Percentiles rank a stretch among this genome's conserved stretches.
Evolutionary conservation across 2,888 invertebrate species (phyloP).

Genomic region (Eristalis tenax): DNA sequence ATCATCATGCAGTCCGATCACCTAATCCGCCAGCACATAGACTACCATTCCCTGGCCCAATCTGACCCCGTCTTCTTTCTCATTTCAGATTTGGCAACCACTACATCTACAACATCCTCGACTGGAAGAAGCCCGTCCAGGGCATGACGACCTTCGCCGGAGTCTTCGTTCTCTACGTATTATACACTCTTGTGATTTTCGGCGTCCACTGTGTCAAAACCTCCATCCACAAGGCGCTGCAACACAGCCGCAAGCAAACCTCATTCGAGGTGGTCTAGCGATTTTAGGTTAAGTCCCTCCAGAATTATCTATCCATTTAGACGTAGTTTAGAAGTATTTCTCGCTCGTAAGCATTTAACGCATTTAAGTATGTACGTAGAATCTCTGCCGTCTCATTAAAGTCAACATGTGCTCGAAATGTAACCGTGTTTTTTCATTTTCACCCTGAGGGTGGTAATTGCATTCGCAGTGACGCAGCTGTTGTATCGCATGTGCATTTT

Average conservation of each 20-base stretch:
- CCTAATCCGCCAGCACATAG: background rate
- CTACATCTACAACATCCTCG: conserved; percentile 88
- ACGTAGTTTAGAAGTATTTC: background rate
- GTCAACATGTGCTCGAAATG: background rate
- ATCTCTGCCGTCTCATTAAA: background rate
- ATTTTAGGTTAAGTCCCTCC: background rate
- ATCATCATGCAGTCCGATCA: background rate
- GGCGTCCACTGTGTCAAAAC: conserved; percentile 76
- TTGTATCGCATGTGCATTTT: conserved; percentile 47
- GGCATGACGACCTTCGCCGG: conserved; percentile 78
- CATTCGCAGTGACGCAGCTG: conserved; percentile 23
- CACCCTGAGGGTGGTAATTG: background rate
- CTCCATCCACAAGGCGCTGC: conserved; percentile 76
- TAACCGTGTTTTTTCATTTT: background rate
- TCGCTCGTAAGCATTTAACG: background rate
- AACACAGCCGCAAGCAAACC: conserved; percentile 37
- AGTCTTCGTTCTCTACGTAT: conserved; percentile 77
- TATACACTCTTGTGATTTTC: conserved; percentile 77
- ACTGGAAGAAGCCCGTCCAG: conserved; percentile 87
- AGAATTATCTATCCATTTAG: background rate
- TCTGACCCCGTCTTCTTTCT: background rate
- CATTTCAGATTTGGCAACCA: conserved; percentile 83
- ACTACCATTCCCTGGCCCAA: no score
- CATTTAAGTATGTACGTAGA: background rate
- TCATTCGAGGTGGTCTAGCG: background rate